Conservation (phyloP, 2,888 invertebrate genomes). For the Sinodicranocentrus sp. region DNA sequence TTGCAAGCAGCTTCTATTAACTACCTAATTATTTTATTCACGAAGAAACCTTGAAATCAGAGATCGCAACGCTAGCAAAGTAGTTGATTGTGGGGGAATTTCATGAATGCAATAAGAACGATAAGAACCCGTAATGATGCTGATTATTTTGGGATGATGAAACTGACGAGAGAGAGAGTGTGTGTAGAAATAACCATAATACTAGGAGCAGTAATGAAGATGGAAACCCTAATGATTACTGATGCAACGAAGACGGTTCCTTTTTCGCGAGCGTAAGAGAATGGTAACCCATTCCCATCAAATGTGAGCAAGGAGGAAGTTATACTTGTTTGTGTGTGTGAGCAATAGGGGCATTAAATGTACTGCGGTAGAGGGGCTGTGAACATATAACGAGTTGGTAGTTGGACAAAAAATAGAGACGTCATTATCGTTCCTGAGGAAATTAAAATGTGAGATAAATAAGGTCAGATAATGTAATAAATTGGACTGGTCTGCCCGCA, state of each 20-base stretch:
- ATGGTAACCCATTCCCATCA: no score
- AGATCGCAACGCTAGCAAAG: no score
- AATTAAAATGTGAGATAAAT: constrained; percentile 70
- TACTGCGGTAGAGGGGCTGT: background rate
- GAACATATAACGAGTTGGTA: background rate
- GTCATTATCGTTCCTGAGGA: constrained; percentile 59
- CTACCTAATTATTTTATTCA: no score
- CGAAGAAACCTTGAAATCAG: no score
- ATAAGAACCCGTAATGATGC: background rate
- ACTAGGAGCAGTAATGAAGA: constrained; percentile 13
- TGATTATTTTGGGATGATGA: background rate
- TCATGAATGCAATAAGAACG: constrained; percentile 6
- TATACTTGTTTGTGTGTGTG: no score
- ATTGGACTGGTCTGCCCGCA: constrained; percentile 60
- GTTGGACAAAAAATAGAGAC: constrained; percentile 48
- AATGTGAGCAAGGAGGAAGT: no score
- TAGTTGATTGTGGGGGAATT: background rate
- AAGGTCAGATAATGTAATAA: constrained; percentile 68
- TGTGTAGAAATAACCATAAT: constrained; percentile 14
- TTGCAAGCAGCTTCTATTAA: no score
- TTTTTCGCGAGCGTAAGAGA: background rate
- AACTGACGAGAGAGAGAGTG: background rate
- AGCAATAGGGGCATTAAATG: no score
- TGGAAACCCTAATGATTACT: constrained; percentile 20
- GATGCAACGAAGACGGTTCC: background rate